A percentile compares a stretch with the other conserved stretches of the same genome.
Conservation (phyloP, 1,140 invertebrate genomes). For the Drosophila parabipectinata region DNA sequence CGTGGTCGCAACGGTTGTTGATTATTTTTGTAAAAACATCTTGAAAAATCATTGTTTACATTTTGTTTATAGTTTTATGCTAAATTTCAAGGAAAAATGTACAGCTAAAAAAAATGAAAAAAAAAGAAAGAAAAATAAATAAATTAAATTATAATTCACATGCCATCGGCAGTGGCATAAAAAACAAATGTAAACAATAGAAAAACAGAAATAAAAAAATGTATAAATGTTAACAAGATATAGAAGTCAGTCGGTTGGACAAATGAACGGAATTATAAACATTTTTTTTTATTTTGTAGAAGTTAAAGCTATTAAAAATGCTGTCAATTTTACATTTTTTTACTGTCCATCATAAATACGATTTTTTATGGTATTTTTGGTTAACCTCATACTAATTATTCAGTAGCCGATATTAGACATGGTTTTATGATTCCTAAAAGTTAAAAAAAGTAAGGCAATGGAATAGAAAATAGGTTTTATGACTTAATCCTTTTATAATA, state of each 20-base stretch:
- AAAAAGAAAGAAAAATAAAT: not conserved
- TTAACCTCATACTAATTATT: slow-evolving; percentile 23
- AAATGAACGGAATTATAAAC: slow-evolving; percentile 35
- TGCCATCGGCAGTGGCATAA: slow-evolving; percentile 27
- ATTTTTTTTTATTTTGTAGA: slow-evolving; percentile 4
- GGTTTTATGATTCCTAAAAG: not conserved
- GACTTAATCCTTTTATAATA: no score
- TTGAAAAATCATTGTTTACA: not conserved
- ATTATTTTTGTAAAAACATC: slow-evolving; percentile 24
- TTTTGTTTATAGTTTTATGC: slow-evolving; percentile 54
- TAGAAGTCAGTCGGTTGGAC: slow-evolving; percentile 1
- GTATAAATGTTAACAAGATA: slow-evolving; percentile 27
- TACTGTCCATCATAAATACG: slow-evolving; percentile 25
- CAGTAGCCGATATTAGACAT: slow-evolving; percentile 3
- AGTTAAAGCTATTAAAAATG: not conserved
- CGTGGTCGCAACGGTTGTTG: slow-evolving; percentile 60
- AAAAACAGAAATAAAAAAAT: slow-evolving; percentile 10
- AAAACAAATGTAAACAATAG: slow-evolving; percentile 33
- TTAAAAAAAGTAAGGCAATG: no score
- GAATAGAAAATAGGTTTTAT: no score
- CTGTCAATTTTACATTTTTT: slow-evolving; percentile 21
- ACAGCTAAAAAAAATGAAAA: slow-evolving; percentile 41
- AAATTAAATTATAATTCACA: slow-evolving; percentile 31
- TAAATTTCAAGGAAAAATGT: slow-evolving; percentile 70
- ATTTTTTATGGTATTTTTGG: slow-evolving; percentile 20